A percentile compares a stretch with the other conserved stretches of the same genome.
Conservation (phyloP, 1,140 invertebrate genomes). For the Calephelis virginiensis region DNA sequence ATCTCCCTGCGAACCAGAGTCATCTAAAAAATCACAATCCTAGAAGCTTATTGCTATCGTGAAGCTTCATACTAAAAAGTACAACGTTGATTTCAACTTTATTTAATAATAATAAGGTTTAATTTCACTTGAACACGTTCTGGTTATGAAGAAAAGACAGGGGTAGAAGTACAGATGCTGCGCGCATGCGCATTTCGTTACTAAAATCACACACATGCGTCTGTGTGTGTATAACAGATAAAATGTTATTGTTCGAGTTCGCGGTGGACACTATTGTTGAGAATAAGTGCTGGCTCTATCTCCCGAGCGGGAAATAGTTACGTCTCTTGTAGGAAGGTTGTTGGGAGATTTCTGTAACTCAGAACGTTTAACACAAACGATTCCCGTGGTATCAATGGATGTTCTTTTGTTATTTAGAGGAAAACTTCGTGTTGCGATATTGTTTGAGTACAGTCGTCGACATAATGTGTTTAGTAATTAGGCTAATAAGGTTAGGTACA, state of each 20-base stretch:
- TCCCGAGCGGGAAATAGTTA: conserved; percentile 39
- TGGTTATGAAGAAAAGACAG: conserved; percentile 39
- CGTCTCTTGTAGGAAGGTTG: conserved; percentile 30
- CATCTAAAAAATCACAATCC: conserved; percentile 73
- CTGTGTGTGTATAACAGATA: conserved; percentile 43
- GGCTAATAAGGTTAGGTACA: too few relatives aligned
- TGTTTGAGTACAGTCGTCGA: neutral
- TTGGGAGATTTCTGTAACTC: conserved; percentile 17
- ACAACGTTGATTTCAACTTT: conserved; percentile 30
- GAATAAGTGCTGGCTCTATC: conserved; percentile 41
- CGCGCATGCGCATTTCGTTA: conserved; percentile 62
- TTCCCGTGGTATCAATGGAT: conserved; percentile 2
- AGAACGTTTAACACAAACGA: conserved; percentile 12
- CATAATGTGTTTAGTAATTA: neutral
- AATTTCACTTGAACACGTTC: conserved; percentile 29
- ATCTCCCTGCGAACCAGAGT: conserved; percentile 50
- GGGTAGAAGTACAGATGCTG: conserved; percentile 67
- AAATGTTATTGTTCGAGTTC: conserved; percentile 55
- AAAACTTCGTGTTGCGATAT: neutral
- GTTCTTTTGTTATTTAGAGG: conserved; percentile 6
- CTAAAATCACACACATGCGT: conserved; percentile 35
- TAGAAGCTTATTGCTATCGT: conserved; percentile 69
- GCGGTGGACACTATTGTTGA: conserved; percentile 58
- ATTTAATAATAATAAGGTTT: conserved; percentile 20
- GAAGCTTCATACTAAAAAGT: conserved; percentile 38